Percentiles rank a stretch among this genome's conserved stretches.
These are phyloP conservation scores for Idaea aversata DNA, from an alignment of 2,888 invertebrate genomes.

Conservation along the genomic window DNA sequence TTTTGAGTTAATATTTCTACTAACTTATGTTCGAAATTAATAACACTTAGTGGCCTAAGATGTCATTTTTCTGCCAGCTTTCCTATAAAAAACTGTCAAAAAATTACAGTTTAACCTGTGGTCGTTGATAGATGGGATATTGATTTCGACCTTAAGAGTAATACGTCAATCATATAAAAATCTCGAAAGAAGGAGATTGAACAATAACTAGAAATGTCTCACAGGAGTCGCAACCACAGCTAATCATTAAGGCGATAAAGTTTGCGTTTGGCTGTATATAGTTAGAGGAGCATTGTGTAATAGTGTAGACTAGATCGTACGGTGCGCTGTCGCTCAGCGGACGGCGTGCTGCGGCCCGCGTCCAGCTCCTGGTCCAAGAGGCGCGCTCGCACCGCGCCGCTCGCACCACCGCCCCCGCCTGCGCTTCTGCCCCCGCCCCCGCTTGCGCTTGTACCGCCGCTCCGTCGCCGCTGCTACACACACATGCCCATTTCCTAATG, in stretches of 20 bases:
- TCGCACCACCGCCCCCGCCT: conserved; percentile 30
- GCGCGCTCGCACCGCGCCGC: conserved; percentile 60
- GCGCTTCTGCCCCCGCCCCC: conserved; percentile 27
- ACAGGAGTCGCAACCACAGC: not conserved
- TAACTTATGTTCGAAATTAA: too few relatives aligned
- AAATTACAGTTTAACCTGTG: too few relatives aligned
- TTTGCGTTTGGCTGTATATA: conserved; percentile 2
- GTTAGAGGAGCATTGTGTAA: conserved; percentile 12
- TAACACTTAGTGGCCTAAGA: too few relatives aligned
- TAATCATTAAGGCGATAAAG: conserved; percentile 3
- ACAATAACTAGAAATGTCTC: too few relatives aligned
- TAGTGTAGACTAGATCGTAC: conserved; percentile 32
- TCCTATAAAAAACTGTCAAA: too few relatives aligned
- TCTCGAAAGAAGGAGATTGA: too few relatives aligned
- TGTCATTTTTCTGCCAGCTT: too few relatives aligned
- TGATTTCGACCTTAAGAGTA: too few relatives aligned
- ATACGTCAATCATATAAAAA: too few relatives aligned
- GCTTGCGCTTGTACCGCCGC: conserved; percentile 30
- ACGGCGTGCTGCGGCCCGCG: conserved; percentile 76
- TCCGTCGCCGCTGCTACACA: conserved; percentile 45
- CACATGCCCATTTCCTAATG: conserved; percentile 32
- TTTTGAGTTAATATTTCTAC: too few relatives aligned
- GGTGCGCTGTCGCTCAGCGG: conserved; percentile 57
- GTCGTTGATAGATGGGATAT: too few relatives aligned
- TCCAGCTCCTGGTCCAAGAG: conserved; percentile 75